phyloP scores from a whole-genome alignment of 1,140 invertebrate species.

The Eciton burchellii region DNA sequence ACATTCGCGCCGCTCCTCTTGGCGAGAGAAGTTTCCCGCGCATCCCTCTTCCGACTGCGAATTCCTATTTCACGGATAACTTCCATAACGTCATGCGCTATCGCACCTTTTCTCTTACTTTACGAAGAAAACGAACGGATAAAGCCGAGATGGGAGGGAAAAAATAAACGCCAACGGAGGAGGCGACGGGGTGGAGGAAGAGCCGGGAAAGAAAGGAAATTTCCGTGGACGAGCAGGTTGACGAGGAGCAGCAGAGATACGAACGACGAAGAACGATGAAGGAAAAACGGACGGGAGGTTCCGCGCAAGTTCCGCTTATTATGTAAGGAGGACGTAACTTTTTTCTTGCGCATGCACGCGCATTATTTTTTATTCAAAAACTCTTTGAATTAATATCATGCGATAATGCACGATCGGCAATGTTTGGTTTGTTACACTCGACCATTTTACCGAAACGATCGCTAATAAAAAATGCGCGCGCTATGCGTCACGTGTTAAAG shows the following conservation, averaged over 20 bases:
- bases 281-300: neutral
- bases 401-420: slow-evolving; percentile 43
- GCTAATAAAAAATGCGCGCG: slow-evolving; percentile 38
- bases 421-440: slow-evolving; percentile 43
- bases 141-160: slow-evolving; percentile 25
- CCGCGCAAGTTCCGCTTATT: slow-evolving; percentile 71
- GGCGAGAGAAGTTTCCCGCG: slow-evolving; percentile 18
- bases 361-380: slow-evolving; percentile 77
- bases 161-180: slow-evolving; percentile 33
- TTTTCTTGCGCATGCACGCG: slow-evolving; percentile 58
- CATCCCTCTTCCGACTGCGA: slow-evolving; percentile 20
- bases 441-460: slow-evolving; percentile 15
- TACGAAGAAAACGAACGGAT: slow-evolving; percentile 30
- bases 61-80: slow-evolving; percentile 73
- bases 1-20: slow-evolving; percentile 26
- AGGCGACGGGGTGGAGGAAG: slow-evolving; percentile 4
- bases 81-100: slow-evolving; percentile 69
- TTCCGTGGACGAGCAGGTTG: slow-evolving; percentile 39
- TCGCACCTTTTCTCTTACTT: slow-evolving; percentile 38
- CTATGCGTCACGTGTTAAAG: neutral
- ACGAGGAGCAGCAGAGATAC: slow-evolving; percentile 41
- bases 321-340: slow-evolving; percentile 78
- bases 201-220: slow-evolving; percentile 43
- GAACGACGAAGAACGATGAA: slow-evolving; percentile 31
- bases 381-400: slow-evolving; percentile 79